Base-by-base conservation (phyloP, 2,113 vertebrate genomes). In the Capreolus pygargus region DNA sequence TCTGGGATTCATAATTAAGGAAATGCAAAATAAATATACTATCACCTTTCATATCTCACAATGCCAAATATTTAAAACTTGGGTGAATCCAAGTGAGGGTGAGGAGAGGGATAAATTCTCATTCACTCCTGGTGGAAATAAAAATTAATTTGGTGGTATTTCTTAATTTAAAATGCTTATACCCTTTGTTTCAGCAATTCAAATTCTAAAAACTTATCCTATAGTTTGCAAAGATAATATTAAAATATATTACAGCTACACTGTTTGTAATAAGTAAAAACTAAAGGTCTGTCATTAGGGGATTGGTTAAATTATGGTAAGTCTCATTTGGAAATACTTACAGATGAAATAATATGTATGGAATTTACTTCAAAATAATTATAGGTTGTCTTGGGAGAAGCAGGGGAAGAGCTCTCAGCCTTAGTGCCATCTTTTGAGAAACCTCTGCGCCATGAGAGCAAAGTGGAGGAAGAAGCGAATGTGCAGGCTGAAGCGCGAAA, bases 11-110 rank as follows among this genome's bases (percentile, higher is more conserved):
- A 74, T 39, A 39, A 74, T 74, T 39, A 74, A 89, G 84, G 45
- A 85, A 95, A 92, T 78, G 47, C 47, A 78, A 95, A 95, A 92
- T 12, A 36, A 79, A 60, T 28, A 52, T 83, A 81, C 54, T 58
- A 67, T 28, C 19, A 82, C 67, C 36, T 90, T 97, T 89, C 25
- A 17, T n/a, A 61, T 87, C 15, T 87, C n/a, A 57, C 7, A 93
- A 33, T 90, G 36, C 74, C 52, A 86, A 97, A 54, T 74, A 86
- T 54, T 86, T 95, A 82, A 86, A 86, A 95, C 45, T 27, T 61
- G 25, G 74, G 70, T 86, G 95, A 93, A 94, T 55, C 39, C 64
- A 83, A n/a, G 33, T 50, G 8, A 91, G 14, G 11, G 30, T 82
- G 74, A 23, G 14, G 55, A 79, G 39, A 86, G 21, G 47, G 64